Base-by-base conservation (phyloP, 2,888 invertebrate species). In the Patella ulyssiponensis region DNA sequence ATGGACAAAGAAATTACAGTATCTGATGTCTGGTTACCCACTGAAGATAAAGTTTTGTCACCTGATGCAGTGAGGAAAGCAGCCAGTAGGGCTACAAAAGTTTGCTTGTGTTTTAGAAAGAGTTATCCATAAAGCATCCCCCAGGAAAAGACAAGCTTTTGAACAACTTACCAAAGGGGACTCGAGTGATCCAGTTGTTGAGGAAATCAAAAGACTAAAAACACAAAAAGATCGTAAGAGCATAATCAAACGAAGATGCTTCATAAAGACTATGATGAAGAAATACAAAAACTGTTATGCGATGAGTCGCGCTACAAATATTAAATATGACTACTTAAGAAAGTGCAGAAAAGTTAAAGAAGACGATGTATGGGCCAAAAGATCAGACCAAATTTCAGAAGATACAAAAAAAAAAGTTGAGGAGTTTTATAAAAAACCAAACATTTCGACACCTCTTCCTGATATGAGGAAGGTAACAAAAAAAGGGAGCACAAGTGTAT, bases 161-260 rank as follows among this genome's bases (percentile, higher is more conserved):
- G 44, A 44, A 64, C 58, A 64, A n/a, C n/a, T 20, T 20, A 64
- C 20, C 20, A 64, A 64, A 64, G 58, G 58, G n/a, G 20, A n/a
- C n/a, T 20, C n/a, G n/a, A 64, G 58, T 64, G 20, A 64, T 64
- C n/a, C n/a, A 20, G n/a, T 64, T n/a, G 20, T 20, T n/a, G n/a
- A n/a, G 20, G 58, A n/a, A n/a, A 64, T 64, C 20, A 20, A 20
- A 20, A 64, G 20, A 64, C 20, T 64, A 64, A 17, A 64, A 15
- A 64, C 58, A 64, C n/a, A n/a, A 64, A n/a, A n/a, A 64, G 58
- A 64, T 64, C n/a, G 58, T 17, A 64, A 64, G 58, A 44, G 44
- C 44, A 44, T 44, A 44, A 44, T 44, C 44, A 44, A 44, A 44
- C 44, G 44, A 44, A 44, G 44, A 44, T 44, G 44, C 44, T 44